These are phyloP conservation scores for Phainopepla nitens DNA, from an alignment of 2,113 vertebrate species.

Conservation along the genomic window DNA sequence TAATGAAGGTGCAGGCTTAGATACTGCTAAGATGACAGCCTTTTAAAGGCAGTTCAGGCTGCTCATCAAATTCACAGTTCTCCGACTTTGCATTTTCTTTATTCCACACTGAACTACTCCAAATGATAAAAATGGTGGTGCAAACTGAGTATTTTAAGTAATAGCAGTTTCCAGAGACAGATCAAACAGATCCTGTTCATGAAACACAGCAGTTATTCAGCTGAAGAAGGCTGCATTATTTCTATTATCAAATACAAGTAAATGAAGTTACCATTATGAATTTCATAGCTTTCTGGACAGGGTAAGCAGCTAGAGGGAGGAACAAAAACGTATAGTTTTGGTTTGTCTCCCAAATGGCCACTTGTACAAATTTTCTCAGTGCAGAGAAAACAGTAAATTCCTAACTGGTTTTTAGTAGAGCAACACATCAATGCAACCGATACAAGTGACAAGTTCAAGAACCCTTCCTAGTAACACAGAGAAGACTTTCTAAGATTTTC, in stretches of 20 bases:
- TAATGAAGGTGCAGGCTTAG: not conserved
- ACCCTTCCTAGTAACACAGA: not conserved
- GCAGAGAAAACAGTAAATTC: not conserved
- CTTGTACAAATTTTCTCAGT: not conserved
- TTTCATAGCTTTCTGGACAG: not conserved
- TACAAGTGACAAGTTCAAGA: not conserved
- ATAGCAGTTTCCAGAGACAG: not conserved
- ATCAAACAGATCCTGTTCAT: not conserved
- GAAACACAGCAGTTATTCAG: not conserved
- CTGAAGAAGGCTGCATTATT: not conserved
- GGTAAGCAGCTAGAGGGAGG: not conserved
- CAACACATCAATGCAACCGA: not conserved
- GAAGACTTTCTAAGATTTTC: not conserved
- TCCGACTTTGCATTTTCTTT: not conserved
- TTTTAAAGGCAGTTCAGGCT: not conserved
- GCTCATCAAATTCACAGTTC: not conserved
- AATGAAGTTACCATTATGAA: not conserved
- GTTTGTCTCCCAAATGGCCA: not conserved
- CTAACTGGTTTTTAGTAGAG: not conserved
- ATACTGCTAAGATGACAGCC: not conserved
- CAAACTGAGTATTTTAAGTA: not conserved
- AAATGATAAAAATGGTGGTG: not conserved
- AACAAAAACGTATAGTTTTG: not conserved
- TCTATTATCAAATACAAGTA: not conserved
- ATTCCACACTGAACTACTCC: not conserved